Evolutionary conservation across 2,888 invertebrate genomes (phyloP).

Genomic region (Deilephila porcellus): DNA sequence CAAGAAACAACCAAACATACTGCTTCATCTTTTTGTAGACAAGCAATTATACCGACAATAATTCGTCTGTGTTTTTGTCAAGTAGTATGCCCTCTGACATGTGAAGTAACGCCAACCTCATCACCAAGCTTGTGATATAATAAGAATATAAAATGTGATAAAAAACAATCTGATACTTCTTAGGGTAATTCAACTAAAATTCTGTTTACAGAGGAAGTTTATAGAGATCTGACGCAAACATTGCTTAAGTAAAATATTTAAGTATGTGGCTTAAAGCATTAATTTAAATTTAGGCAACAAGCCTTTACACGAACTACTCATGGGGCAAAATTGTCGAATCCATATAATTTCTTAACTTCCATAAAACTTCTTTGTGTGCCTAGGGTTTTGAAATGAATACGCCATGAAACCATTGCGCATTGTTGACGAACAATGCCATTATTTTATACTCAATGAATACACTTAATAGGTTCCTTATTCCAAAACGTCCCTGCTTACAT

Average conservation of each 20-base stretch:
- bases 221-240: background rate
- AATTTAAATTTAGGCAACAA: no score
- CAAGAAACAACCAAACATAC: no score
- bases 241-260: background rate
- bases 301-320: background rate
- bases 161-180: background rate
- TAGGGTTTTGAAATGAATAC: constrained; percentile 12
- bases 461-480: constrained; percentile 21
- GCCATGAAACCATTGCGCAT: constrained; percentile 24
- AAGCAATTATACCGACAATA: background rate
- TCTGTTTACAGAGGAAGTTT: background rate
- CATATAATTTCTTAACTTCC: background rate
- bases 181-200: background rate
- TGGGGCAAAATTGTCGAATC: background rate
- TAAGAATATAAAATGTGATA: background rate
- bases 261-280: background rate
- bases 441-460: constrained; percentile 16
- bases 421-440: constrained; percentile 26
- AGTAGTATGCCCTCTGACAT: background rate
- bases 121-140: background rate
- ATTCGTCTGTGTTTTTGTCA: background rate
- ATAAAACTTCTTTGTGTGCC: constrained; percentile 15
- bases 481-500: constrained; percentile 26
- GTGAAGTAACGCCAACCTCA: background rate
- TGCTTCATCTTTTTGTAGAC: background rate